These are phyloP conservation scores for Ligdia adustata DNA, from an alignment of 2,888 invertebrate species.

Conservation along the genomic window DNA sequence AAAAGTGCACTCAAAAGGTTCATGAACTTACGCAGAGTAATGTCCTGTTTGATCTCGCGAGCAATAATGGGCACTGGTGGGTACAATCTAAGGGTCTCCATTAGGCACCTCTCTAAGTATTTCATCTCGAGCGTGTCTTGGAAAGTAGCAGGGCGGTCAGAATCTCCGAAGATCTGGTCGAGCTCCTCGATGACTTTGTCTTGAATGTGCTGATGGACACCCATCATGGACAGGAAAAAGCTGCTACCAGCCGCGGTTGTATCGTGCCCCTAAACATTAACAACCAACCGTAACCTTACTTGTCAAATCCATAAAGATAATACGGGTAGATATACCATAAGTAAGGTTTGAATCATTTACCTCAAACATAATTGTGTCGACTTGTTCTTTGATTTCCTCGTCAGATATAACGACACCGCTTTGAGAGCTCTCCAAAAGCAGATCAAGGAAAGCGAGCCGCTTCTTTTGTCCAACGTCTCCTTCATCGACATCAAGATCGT, in stretches of 20 bases:
- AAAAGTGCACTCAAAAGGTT: too few relatives aligned
- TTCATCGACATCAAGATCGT: slow-evolving; percentile 92
- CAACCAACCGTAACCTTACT: slow-evolving; percentile 22
- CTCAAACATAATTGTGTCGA: slow-evolving; percentile 94
- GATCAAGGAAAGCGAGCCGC: slow-evolving; percentile 93
- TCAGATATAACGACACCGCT: slow-evolving; percentile 89
- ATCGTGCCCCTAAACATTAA: slow-evolving; percentile 87
- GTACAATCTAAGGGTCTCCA: slow-evolving; percentile 91
- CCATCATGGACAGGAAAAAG: slow-evolving; percentile 91
- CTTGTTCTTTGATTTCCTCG: slow-evolving; percentile 92
- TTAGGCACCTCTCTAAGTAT: slow-evolving; percentile 90
- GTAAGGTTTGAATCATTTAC: slow-evolving; percentile 66
- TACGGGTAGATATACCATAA: slow-evolving; percentile 13
- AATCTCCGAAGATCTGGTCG: slow-evolving; percentile 89
- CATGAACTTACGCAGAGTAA: slow-evolving; percentile 87
- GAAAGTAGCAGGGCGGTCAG: slow-evolving; percentile 90
- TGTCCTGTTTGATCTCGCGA: slow-evolving; percentile 88
- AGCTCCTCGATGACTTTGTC: slow-evolving; percentile 89
- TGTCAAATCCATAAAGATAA: slow-evolving; percentile 19
- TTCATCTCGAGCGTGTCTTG: slow-evolving; percentile 94
- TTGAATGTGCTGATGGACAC: slow-evolving; percentile 89
- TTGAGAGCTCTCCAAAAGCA: slow-evolving; percentile 91
- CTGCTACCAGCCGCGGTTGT: slow-evolving; percentile 93
- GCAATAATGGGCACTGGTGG: slow-evolving; percentile 93
- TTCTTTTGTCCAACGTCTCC: slow-evolving; percentile 92